A percentile compares a stretch with the other conserved stretches of the same genome.
phyloP scores from a whole-genome alignment of 1,140 invertebrate species.

The Neotoxoptera formosana region DNA sequence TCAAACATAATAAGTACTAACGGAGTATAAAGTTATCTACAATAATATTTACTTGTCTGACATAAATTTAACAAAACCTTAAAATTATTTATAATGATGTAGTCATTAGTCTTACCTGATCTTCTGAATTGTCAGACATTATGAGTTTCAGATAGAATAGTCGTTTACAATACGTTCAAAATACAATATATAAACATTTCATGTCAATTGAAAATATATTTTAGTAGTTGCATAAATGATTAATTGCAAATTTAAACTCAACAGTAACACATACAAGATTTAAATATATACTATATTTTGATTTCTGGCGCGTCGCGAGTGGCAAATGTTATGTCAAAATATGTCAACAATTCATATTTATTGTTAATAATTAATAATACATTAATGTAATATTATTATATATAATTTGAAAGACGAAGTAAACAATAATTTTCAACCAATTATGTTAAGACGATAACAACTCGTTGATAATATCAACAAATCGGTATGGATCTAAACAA shows the following conservation, averaged over 20 bases:
- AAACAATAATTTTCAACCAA: constrained; percentile 28
- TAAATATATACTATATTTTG: neutral
- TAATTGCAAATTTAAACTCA: neutral
- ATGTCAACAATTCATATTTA: neutral
- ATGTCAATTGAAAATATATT: neutral
- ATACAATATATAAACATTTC: neutral
- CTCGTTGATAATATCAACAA: constrained; percentile 36
- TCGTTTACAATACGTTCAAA: constrained; percentile 15
- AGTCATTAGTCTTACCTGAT: constrained; percentile 5
- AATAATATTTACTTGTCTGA: neutral
- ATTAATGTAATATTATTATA: neutral
- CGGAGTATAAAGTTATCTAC: neutral
- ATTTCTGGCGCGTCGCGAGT: too few species aligned
- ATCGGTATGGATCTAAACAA: constrained; percentile 18
- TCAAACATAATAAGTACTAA: neutral
- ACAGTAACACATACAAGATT: neutral
- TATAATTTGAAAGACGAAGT: constrained; percentile 5
- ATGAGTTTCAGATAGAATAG: neutral
- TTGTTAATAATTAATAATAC: constrained; percentile 10
- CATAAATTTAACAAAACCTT: neutral
- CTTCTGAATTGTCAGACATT: constrained; percentile 44
- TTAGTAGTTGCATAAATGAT: neutral
- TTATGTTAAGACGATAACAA: constrained; percentile 30
- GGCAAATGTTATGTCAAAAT: neutral
- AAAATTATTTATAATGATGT: neutral